A percentile compares a stretch with the other conserved stretches of the same genome.
Evolutionary conservation across 1,140 invertebrate genomes (phyloP).

Genomic region (Saccostrea cuccullata): DNA sequence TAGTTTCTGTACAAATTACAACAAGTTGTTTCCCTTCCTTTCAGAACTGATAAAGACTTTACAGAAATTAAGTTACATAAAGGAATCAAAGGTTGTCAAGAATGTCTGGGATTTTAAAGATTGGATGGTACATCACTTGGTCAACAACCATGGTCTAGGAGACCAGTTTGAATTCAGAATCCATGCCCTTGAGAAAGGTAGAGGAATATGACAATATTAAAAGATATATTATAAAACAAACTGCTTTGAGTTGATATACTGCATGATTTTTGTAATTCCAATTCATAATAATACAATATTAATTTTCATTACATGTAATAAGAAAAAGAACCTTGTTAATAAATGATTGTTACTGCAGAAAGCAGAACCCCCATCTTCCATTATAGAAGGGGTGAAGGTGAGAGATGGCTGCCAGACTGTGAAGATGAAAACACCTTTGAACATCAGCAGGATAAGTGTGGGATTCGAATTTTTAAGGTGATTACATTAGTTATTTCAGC

Average conservation of each 20-base stretch:
- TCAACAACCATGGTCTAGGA: background rate
- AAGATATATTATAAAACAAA: too few relatives aligned
- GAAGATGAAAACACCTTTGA: background rate
- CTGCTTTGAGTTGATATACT: too few relatives aligned
- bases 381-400: background rate
- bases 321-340: too few relatives aligned
- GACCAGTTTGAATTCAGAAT: constrained; percentile 2
- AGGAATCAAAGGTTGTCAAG: too few relatives aligned
- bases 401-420: background rate
- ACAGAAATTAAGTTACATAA: background rate
- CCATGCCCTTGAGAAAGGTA: background rate
- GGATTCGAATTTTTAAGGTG: background rate
- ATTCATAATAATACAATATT: background rate
- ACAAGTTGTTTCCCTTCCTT: background rate
- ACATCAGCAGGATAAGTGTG: too few relatives aligned
- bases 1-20: too few relatives aligned
- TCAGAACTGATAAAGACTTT: background rate
- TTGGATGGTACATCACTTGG: too few relatives aligned
- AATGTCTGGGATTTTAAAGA: too few relatives aligned
- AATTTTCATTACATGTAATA: too few relatives aligned
- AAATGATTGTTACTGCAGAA: background rate
- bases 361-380: background rate
- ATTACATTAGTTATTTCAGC: too few relatives aligned
- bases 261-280: too few relatives aligned
- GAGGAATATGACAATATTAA: too few relatives aligned